Conservation (phyloP, 2,888 invertebrate species). For the Drosophila atripex region DNA sequence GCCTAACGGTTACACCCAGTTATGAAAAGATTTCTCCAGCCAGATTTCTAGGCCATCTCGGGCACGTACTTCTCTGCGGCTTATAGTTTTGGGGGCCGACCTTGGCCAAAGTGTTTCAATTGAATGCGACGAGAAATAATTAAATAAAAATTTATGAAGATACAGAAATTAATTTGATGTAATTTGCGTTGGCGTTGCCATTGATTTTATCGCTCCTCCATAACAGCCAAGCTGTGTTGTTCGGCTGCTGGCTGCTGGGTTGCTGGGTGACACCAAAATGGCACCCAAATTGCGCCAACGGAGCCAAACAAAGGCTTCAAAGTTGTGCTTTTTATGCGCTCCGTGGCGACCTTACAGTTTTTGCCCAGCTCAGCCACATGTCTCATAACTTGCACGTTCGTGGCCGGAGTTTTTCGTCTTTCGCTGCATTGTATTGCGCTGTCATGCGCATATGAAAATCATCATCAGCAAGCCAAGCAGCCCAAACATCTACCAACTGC, state of each 20-base stretch:
- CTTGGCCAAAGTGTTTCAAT: conserved; percentile 73
- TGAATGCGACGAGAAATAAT: conserved; percentile 61
- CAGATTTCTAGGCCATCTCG: conserved; percentile 34
- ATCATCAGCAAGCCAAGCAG: conserved; percentile 43
- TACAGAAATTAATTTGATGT: conserved; percentile 68
- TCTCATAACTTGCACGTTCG: conserved; percentile 66
- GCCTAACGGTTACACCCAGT: conserved; percentile 16
- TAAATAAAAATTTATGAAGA: conserved; percentile 56
- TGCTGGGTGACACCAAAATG: conserved; percentile 68
- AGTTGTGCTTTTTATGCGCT: conserved; percentile 66
- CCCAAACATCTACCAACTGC: conserved; percentile 9
- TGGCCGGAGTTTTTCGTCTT: conserved; percentile 70
- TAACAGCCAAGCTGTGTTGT: conserved; percentile 7
- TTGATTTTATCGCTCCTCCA: conserved; percentile 36
- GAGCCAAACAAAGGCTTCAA: conserved; percentile 57
- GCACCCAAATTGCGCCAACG: conserved; percentile 70
- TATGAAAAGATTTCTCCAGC: conserved; percentile 34
- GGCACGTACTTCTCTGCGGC: conserved; percentile 49
- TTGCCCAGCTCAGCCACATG: conserved; percentile 36
- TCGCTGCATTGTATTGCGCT: conserved; percentile 72
- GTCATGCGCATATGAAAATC: conserved; percentile 74
- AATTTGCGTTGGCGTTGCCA: conserved; percentile 71
- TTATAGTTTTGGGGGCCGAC: conserved; percentile 33
- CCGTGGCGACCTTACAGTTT: conserved; percentile 64
- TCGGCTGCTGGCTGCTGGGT: conserved; percentile 30